Percentiles rank a stretch among this genome's conserved stretches.
Conservation (phyloP, 2,888 invertebrate genomes). For the Baccha elongata region DNA sequence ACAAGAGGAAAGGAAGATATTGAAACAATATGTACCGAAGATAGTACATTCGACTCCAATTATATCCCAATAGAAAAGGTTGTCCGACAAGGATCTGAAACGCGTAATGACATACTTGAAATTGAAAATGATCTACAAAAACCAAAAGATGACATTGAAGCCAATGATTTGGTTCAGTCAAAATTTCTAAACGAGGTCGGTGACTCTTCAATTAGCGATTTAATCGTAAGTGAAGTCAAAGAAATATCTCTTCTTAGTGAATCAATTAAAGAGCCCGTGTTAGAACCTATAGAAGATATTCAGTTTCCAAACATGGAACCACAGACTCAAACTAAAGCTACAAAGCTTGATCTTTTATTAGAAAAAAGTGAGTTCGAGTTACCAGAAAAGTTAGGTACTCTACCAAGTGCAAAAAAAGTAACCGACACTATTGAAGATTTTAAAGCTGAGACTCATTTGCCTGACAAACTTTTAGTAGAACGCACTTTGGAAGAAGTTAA, state of each 20-base stretch:
- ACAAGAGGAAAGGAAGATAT: not conserved
- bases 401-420: not conserved
- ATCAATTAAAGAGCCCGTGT: not conserved
- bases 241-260: not conserved
- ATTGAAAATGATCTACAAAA: conserved; percentile 73
- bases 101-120: conserved; percentile 80
- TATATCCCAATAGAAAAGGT: conserved; percentile 75
- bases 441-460: conserved; percentile 76
- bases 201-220: not conserved
- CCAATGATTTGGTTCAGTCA: not conserved
- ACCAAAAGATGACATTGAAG: not conserved
- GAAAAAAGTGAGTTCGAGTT: conserved; percentile 81
- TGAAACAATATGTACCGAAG: not conserved
- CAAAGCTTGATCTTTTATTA: conserved; percentile 77
- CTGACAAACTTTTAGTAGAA: conserved; percentile 85
- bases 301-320: not conserved
- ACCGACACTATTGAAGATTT: conserved; percentile 1
- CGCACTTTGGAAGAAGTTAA: conserved; percentile 89
- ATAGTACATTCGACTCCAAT: not conserved
- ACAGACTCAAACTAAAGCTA: conserved; percentile 19
- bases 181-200: conserved; percentile 66
- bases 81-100: conserved; percentile 80
- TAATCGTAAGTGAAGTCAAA: not conserved
- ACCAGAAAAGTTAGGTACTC: conserved; percentile 77
- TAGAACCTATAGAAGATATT: not conserved